These are phyloP conservation scores for Ernsta delagoae DNA, from an alignment of 2,888 invertebrate species.

Conservation along the genomic window DNA sequence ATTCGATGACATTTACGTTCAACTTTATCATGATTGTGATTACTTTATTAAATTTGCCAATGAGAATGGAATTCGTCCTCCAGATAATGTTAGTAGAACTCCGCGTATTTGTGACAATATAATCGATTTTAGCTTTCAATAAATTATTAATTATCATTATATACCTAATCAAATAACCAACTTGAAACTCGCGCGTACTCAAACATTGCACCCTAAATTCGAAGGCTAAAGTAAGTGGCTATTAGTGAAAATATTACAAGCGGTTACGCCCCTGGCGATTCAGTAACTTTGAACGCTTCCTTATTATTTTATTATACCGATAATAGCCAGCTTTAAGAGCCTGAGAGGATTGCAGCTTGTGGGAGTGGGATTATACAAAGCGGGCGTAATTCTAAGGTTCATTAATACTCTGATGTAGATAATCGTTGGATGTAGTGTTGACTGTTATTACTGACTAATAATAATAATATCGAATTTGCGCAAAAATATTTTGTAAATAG, in stretches of 20 bases:
- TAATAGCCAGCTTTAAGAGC: conserved; percentile 29
- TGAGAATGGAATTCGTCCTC: too few relatives aligned
- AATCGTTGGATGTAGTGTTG: neutral
- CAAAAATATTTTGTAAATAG: too few relatives aligned
- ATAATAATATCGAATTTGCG: too few relatives aligned
- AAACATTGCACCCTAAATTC: neutral
- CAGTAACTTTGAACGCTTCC: conserved; percentile 23
- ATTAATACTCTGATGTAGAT: neutral
- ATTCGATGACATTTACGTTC: too few relatives aligned
- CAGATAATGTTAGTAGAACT: too few relatives aligned
- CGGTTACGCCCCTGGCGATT: conserved; percentile 24
- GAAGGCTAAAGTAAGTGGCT: conserved; percentile 30
- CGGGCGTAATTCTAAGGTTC: neutral
- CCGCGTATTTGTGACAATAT: too few relatives aligned
- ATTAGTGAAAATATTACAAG: conserved; percentile 37
- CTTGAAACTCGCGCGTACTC: conserved; percentile 1
- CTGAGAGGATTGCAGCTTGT: conserved; percentile 10
- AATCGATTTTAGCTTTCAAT: neutral
- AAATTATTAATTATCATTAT: too few relatives aligned
- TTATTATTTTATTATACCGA: conserved; percentile 36
- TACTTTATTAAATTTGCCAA: too few relatives aligned
- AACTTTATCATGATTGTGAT: too few relatives aligned
- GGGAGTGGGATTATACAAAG: conserved; percentile 13
- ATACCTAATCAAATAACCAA: too few relatives aligned
- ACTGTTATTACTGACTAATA: too few relatives aligned